Conservation (phyloP, 2,888 invertebrate genomes). For the Eristalis arbustorum region DNA sequence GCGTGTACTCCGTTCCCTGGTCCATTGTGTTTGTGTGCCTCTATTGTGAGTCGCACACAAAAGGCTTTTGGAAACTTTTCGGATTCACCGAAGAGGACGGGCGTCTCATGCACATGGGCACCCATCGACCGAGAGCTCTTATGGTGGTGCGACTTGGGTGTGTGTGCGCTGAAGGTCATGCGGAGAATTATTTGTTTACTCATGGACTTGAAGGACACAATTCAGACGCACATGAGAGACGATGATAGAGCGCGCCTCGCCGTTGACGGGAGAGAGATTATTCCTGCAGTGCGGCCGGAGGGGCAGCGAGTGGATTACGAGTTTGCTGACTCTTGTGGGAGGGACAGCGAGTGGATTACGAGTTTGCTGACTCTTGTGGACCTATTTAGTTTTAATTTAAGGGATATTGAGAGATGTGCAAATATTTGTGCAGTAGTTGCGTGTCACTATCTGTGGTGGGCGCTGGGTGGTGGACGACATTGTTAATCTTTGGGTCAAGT, state of each 20-base stretch:
- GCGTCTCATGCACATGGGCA: not conserved
- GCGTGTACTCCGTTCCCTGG: not conserved
- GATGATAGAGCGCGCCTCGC: not conserved
- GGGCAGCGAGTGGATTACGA: not conserved
- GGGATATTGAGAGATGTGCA: conserved; percentile 32
- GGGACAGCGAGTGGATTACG: not conserved
- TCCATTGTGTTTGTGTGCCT: not conserved
- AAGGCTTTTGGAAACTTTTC: not conserved
- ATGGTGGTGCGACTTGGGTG: not conserved
- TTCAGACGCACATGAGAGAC: not conserved
- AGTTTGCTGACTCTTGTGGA: conserved; percentile 13
- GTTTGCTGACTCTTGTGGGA: conserved; percentile 12
- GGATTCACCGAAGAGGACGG: not conserved
- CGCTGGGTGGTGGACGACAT: not conserved
- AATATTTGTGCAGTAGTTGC: conserved; percentile 22
- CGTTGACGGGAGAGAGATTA: not conserved
- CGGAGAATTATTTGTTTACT: not conserved
- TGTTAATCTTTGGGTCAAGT: conserved; percentile 1
- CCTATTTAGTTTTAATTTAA: conserved; percentile 39
- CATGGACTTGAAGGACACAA: not conserved
- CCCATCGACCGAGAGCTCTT: not conserved
- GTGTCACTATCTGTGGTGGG: not conserved
- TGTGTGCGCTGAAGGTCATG: not conserved
- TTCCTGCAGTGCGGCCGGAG: not conserved
- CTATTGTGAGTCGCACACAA: not conserved